These are phyloP conservation scores for Vanacampus margaritifer DNA, from an alignment of 2,113 vertebrate species.

Conservation along the genomic window DNA sequence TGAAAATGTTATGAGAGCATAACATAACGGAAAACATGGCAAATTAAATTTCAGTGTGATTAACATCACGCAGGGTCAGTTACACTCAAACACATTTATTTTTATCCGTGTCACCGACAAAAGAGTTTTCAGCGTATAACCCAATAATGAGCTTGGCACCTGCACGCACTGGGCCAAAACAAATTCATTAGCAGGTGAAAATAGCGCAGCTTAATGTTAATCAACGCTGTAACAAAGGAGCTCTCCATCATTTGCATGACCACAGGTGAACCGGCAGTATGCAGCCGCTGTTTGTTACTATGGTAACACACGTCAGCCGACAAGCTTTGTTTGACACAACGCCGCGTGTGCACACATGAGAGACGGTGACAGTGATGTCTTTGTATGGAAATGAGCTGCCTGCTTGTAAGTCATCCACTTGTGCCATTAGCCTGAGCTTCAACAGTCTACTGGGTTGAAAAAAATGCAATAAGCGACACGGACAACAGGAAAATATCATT, in stretches of 20 bases:
- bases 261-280: not conserved
- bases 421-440: not conserved
- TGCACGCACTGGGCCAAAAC: slow-evolving; percentile 7
- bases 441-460: not conserved
- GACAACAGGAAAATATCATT: no score
- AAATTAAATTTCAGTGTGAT: slow-evolving; percentile 4
- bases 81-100: not conserved
- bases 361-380: slow-evolving; percentile 35
- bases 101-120: not conserved
- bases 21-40: not conserved
- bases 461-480: not conserved
- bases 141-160: slow-evolving; percentile 1
- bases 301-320: slow-evolving; percentile 36
- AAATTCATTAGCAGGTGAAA: slow-evolving; percentile 34
- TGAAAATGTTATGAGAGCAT: not conserved
- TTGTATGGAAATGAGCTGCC: not conserved
- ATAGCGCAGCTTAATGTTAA: slow-evolving; percentile 46
- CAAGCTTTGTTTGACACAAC: slow-evolving; percentile 40
- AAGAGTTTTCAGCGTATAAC: slow-evolving; percentile 1
- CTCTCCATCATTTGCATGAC: not conserved
- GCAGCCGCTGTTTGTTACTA: slow-evolving; percentile 34
- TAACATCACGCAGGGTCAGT: not conserved
- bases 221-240: slow-evolving; percentile 17
- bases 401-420: not conserved
- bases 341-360: slow-evolving; percentile 26